These are phyloP conservation scores for Beroe forskalii DNA, from an alignment of 37 sponge, comb jelly and placozoan genomes.

Conservation along the genomic window DNA sequence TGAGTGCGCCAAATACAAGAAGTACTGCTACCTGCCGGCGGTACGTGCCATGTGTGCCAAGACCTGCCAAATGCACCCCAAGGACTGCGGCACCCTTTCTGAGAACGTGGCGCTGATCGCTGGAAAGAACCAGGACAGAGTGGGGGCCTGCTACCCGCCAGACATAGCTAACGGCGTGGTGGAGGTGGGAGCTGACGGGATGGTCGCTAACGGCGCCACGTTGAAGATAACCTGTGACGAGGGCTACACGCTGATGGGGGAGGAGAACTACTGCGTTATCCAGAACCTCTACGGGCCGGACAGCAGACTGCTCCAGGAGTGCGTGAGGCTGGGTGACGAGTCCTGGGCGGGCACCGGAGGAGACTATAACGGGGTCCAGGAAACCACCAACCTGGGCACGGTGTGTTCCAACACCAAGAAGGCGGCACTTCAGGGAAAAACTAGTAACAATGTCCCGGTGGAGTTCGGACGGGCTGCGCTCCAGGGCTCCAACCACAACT, in stretches of 20 bases:
- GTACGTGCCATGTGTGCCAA: neutral
- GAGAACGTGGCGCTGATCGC: neutral
- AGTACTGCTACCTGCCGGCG: neutral
- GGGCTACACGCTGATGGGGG: slow-evolving; percentile 18
- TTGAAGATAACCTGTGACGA: neutral
- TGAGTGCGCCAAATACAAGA: neutral
- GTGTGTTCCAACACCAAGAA: neutral
- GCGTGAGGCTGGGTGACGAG: neutral
- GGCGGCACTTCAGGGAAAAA: neutral
- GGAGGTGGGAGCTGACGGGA: neutral
- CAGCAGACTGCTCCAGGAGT: slow-evolving; percentile 21
- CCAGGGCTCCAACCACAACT: slow-evolving; percentile 27
- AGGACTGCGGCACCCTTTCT: neutral
- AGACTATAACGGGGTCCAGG: neutral
- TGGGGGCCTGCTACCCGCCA: slow-evolving; percentile 17
- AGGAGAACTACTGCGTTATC: neutral
- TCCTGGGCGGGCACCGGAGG: neutral
- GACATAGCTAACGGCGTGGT: slow-evolving; percentile 6
- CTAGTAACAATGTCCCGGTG: neutral
- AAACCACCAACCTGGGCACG: neutral
- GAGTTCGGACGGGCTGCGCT: neutral
- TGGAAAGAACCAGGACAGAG: neutral
- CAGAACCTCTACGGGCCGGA: slow-evolving; percentile 48
- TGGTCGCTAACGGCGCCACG: neutral
- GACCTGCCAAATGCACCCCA: slow-evolving; percentile 40